These are phyloP conservation scores for Notamacropus eugenii DNA, from an alignment of 2,797 vertebrate genomes.

Conservation along the genomic window DNA sequence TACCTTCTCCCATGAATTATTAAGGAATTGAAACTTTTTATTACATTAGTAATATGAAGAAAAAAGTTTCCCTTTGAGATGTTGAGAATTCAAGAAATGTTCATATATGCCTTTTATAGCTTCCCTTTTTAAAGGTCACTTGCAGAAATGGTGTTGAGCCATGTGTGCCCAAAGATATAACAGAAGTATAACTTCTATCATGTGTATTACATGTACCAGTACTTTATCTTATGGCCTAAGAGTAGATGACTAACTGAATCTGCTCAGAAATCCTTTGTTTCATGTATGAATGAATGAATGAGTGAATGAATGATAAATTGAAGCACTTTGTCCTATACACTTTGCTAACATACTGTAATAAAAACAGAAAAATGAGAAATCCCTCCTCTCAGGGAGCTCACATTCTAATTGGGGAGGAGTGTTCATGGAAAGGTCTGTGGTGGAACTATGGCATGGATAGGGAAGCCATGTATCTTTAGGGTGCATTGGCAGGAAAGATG, in stretches of 20 bases:
- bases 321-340: background rate
- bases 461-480: background rate
- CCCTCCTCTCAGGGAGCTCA: background rate
- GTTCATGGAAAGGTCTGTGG: background rate
- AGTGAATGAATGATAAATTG: background rate
- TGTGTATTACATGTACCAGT: background rate
- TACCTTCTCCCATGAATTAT: background rate
- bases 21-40: conserved; percentile 25
- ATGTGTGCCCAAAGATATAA: conserved; percentile 28
- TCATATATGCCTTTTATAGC: conserved; percentile 43
- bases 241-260: background rate
- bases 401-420: background rate
- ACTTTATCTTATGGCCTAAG: background rate
- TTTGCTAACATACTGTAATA: background rate
- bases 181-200: conserved; percentile 40
- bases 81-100: conserved; percentile 50
- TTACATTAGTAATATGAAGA: conserved; percentile 8
- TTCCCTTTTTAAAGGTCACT: background rate
- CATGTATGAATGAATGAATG: background rate
- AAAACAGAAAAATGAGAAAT: background rate
- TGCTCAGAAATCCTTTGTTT: background rate
- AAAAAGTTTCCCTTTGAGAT: background rate
- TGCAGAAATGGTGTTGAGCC: conserved; percentile 33
- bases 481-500: background rate
- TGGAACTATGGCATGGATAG: too few species aligned